Evolutionary conservation across 2,797 vertebrate species (phyloP).

Genomic region (Craterocephalus amniculus): DNA sequence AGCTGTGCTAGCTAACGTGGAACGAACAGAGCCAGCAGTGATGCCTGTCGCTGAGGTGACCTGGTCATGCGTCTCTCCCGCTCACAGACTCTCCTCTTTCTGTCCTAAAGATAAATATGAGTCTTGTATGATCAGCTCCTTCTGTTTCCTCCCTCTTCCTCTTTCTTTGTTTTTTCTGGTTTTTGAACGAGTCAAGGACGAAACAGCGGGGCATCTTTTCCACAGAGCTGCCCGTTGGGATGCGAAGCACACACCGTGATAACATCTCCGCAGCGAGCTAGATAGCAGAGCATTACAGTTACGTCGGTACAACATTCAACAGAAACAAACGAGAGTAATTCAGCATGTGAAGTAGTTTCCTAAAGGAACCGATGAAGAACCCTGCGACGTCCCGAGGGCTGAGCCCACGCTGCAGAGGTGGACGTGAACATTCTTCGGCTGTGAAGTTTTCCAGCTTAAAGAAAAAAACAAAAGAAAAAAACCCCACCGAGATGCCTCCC

Average conservation of each 20-base stretch:
- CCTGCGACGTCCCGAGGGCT: conserved; percentile 35
- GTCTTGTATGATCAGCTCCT: conserved; percentile 9
- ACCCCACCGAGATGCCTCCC: conserved; percentile 40
- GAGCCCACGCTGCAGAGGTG: conserved; percentile 22
- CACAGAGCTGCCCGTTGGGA: conserved; percentile 72
- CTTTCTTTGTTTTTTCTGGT: neutral
- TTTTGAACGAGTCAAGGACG: conserved; percentile 44
- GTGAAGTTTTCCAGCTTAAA: conserved; percentile 65
- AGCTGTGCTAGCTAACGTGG: conserved; percentile 59
- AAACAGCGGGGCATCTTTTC: conserved; percentile 50
- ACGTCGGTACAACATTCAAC: conserved; percentile 73
- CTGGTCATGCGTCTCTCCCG: conserved; percentile 25
- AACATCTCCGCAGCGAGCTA: conserved; percentile 73
- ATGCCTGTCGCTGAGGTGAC: conserved; percentile 43
- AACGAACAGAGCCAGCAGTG: conserved; percentile 29
- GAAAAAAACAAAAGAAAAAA: conserved; percentile 13
- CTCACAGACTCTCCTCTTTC: neutral
- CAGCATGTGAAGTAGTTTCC: conserved; percentile 62
- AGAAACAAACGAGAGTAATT: conserved; percentile 65
- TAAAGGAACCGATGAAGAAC: conserved; percentile 49
- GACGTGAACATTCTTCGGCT: conserved; percentile 76
- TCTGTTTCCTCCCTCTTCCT: conserved; percentile 23
- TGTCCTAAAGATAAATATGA: conserved; percentile 4
- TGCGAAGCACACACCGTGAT: conserved; percentile 70
- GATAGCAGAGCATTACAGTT: conserved; percentile 72